Evolutionary conservation across 1,140 invertebrate genomes (phyloP).

Genomic region (Caenorhabditis tropicalis): DNA sequence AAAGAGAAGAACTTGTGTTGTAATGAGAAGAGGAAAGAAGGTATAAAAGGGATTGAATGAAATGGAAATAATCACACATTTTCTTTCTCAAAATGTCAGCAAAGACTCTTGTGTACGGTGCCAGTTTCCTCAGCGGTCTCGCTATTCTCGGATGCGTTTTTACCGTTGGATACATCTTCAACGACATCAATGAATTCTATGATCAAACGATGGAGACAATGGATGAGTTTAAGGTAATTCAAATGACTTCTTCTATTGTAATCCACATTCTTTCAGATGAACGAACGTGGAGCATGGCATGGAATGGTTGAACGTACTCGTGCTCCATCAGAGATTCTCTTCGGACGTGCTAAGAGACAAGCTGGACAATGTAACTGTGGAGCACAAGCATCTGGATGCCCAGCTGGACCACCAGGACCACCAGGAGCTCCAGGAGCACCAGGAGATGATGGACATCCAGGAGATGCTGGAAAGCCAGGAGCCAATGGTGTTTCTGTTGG

Average conservation of each 20-base stretch:
- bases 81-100: neutral
- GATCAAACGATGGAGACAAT: conserved; percentile 37
- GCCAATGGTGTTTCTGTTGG: neutral
- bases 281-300: conserved; percentile 43
- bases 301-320: conserved; percentile 41
- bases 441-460: conserved; percentile 46
- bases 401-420: conserved; percentile 68
- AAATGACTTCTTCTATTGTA: neutral
- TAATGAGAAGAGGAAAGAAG: neutral
- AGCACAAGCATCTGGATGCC: conserved; percentile 19
- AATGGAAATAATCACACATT: neutral
- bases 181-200: conserved; percentile 54
- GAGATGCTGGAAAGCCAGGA: conserved; percentile 41
- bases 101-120: conserved; percentile 49
- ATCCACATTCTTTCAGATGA: neutral
- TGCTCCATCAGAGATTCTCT: neutral
- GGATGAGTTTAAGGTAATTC: conserved; percentile 24
- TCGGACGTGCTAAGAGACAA: conserved; percentile 46
- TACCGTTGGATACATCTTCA: conserved; percentile 37
- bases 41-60: neutral
- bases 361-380: conserved; percentile 45
- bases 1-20: neutral
- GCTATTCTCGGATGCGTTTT: conserved; percentile 37
- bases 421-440: conserved; percentile 63
- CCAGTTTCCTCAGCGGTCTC: conserved; percentile 39